phyloP scores from a whole-genome alignment of 1,140 invertebrate genomes.

The Hyposmocoma kahamanoa region DNA sequence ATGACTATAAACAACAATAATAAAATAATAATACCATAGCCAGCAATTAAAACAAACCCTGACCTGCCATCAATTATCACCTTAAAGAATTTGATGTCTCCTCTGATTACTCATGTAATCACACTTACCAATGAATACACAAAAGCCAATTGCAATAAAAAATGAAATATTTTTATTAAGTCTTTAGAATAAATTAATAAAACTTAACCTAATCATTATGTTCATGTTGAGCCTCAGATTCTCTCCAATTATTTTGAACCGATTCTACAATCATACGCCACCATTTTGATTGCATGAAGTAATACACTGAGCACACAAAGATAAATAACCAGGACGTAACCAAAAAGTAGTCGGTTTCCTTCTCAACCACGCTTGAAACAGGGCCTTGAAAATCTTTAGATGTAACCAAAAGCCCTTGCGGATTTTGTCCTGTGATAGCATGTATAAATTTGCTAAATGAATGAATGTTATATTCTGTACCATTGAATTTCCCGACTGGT shows the following conservation, averaged over 20 bases:
- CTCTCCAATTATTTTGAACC: conserved; percentile 91
- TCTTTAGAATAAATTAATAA: conserved; percentile 13
- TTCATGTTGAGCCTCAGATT: conserved; percentile 91
- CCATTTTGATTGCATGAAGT: conserved; percentile 84
- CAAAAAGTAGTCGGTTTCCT: conserved; percentile 88
- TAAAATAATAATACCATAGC: too few relatives aligned
- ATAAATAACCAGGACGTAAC: conserved; percentile 92
- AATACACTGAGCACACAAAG: conserved; percentile 82
- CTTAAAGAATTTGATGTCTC: too few relatives aligned
- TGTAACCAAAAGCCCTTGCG: conserved; percentile 78
- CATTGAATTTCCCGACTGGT: conserved; percentile 90
- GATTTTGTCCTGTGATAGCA: conserved; percentile 83
- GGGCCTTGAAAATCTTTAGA: conserved; percentile 87
- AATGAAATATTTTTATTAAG: too few relatives aligned
- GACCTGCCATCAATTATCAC: too few relatives aligned
- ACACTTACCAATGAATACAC: too few relatives aligned
- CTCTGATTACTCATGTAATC: too few relatives aligned
- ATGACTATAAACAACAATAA: too few relatives aligned
- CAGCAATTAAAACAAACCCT: too few relatives aligned
- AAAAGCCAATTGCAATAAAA: too few relatives aligned
- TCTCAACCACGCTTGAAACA: conserved; percentile 80
- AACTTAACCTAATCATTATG: conserved; percentile 77
- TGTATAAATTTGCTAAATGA: conserved; percentile 88
- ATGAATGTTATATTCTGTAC: conserved; percentile 85
- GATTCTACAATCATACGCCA: conserved; percentile 89